Base-by-base conservation (phyloP, 2,113 vertebrate species). In the Daphoenositta chrysoptera region DNA sequence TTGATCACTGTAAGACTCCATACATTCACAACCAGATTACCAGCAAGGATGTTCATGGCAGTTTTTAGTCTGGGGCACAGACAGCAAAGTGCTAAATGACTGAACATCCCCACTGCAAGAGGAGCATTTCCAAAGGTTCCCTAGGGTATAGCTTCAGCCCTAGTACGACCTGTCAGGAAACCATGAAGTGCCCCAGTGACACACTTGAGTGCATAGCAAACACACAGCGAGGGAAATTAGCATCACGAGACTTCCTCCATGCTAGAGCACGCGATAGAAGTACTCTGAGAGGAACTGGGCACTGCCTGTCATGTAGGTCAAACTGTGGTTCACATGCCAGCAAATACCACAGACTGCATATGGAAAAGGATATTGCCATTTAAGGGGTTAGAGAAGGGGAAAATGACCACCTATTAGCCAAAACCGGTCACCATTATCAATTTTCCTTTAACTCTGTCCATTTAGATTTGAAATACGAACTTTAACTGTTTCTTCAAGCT, bases 251-350 rank as follows among this genome's bases (percentile, higher is more conserved):
- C 23, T 56, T 65, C 5, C n/a, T 45, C 13, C n/a, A 6, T 18
- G 5, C 26, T 47, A 2, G 42, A 57, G 21, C 7, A 30, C 27
- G 9, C 37, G 15, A 40, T 8, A 63, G 18, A 42, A 13, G 4
- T 7, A 15, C 7, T 40, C 10, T 40, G 6, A 51, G 44, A 83
- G 21, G 19, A 75, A 44, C 5, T 47, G n/a, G 6, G 3, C 10
- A 72, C 8, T 42, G 17, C 10, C 23, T 39, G 13, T 35, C 1
- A 0, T 7, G 5, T 10, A 60, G 9, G 50, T 72, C 3, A 35
- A 69, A 21, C 15, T 60, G 30, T 35, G 23, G 26, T 70, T 81
- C 33, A 33, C 1, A 0, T 50, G 11, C 26, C 33, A 75, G 16
- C 11, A 64, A 71, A 47, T 31, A 40, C 20, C 21, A 27, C 0